Evolutionary conservation across 2,797 vertebrate species (phyloP).

Genomic region (Malurus leucopterus): DNA sequence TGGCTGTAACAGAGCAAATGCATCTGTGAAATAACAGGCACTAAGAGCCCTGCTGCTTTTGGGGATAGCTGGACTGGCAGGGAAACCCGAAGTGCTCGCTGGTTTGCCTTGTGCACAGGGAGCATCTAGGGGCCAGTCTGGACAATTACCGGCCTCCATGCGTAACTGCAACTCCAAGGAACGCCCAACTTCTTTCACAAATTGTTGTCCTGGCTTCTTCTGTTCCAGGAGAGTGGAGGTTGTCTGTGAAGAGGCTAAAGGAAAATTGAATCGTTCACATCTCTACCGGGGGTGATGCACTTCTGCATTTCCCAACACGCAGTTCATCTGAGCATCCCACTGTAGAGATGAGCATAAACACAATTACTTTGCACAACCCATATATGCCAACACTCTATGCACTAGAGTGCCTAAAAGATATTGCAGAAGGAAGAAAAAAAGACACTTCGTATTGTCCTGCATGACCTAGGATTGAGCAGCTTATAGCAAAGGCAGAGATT

Average conservation of each 20-base stretch:
- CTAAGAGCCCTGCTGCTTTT: not conserved
- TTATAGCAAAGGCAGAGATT: not conserved
- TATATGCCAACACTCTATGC: not conserved
- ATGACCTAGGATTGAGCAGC: not conserved
- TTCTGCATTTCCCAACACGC: not conserved
- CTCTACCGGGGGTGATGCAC: not conserved
- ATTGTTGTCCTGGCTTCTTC: not conserved
- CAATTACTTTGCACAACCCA: not conserved
- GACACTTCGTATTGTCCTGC: not conserved
- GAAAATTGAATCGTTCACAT: not conserved
- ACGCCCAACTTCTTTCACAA: not conserved
- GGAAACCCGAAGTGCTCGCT: accelerated
- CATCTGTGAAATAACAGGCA: not conserved
- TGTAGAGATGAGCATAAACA: not conserved
- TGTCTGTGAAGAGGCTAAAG: not conserved
- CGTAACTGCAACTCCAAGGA: not conserved
- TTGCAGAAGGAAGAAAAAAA: not conserved
- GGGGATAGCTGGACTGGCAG: not conserved
- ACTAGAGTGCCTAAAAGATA: not conserved
- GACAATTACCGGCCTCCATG: not conserved
- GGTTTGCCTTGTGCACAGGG: not conserved
- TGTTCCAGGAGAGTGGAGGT: not conserved
- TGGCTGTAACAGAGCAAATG: not conserved
- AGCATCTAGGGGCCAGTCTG: constrained; percentile 19
- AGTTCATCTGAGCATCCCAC: not conserved